Percentiles rank a stretch among this genome's conserved stretches.
Evolutionary conservation across 1,140 invertebrate species (phyloP).

Genomic region (Rhynchophorus ferrugineus): DNA sequence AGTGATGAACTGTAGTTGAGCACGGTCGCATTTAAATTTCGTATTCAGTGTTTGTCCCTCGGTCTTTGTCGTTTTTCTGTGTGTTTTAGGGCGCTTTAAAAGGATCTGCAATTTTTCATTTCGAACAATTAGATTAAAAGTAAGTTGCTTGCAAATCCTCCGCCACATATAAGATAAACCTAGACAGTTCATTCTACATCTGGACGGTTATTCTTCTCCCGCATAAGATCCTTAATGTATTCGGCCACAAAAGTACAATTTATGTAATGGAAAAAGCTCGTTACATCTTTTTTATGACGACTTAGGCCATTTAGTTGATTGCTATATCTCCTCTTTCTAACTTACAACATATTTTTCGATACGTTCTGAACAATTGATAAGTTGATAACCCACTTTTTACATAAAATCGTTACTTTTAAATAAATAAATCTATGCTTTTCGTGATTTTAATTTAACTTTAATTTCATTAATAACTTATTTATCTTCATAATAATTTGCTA

Average conservation of each 20-base stretch:
- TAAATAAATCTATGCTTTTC: too few relatives aligned
- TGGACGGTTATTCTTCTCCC: too few relatives aligned
- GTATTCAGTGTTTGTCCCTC: constrained; percentile 22
- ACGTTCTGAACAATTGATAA: too few relatives aligned
- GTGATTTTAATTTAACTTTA: too few relatives aligned
- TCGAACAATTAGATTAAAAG: constrained; percentile 24
- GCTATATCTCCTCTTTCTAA: too few relatives aligned
- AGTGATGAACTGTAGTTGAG: constrained; percentile 21
- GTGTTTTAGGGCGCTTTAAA: constrained; percentile 13
- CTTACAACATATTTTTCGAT: too few relatives aligned
- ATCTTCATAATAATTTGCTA: too few relatives aligned
- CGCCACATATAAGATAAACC: constrained; percentile 6
- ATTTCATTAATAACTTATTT: too few relatives aligned
- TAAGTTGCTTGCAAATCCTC: constrained; percentile 20
- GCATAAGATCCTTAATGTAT: constrained; percentile 18
- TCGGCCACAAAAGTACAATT: constrained; percentile 22
- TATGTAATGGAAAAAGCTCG: constrained; percentile 23
- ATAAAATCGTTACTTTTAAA: too few relatives aligned
- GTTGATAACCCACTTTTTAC: too few relatives aligned
- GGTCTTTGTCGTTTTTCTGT: constrained; percentile 14
- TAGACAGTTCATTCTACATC: constrained; percentile 7
- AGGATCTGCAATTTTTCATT: constrained; percentile 23
- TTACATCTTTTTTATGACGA: constrained; percentile 18
- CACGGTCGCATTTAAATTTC: constrained; percentile 20
- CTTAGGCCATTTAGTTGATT: constrained; percentile 9